A percentile compares a stretch with the other conserved stretches of the same genome.
phyloP scores from a whole-genome alignment of 2,888 invertebrate species.

The Quadroppia sp. region DNA sequence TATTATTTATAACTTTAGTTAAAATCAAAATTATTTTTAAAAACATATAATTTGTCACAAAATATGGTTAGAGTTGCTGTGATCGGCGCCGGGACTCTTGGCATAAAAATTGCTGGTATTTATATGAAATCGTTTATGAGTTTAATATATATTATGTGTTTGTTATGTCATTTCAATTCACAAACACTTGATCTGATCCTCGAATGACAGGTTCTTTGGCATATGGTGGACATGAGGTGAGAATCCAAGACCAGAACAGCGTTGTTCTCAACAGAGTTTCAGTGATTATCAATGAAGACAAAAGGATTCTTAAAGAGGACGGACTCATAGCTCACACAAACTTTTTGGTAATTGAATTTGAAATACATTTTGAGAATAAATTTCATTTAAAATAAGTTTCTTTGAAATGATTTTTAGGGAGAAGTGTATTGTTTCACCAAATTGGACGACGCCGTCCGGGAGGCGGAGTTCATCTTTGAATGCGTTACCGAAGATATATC shows the following conservation, averaged over 20 bases:
- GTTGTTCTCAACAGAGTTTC: slow-evolving; percentile 52
- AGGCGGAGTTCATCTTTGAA: slow-evolving; percentile 56
- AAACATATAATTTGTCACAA: too few species aligned
- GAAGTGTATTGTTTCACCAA: slow-evolving; percentile 54
- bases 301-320: slow-evolving; percentile 52
- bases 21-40: too few species aligned
- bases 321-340: slow-evolving; percentile 53
- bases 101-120: slow-evolving; percentile 55
- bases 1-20: too few species aligned
- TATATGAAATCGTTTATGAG: background rate
- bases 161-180: too few species aligned
- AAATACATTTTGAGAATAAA: slow-evolving; percentile 7
- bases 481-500: slow-evolving; percentile 54
- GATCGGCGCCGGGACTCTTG: slow-evolving; percentile 55
- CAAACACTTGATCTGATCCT: too few species aligned
- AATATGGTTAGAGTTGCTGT: slow-evolving; percentile 54
- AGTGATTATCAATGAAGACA: slow-evolving; percentile 53
- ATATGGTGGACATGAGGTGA: slow-evolving; percentile 55
- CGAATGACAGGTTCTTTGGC: slow-evolving; percentile 53
- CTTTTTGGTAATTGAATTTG: slow-evolving; percentile 51
- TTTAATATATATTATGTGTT: too few species aligned
- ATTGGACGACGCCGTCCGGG: slow-evolving; percentile 55
- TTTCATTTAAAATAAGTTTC: slow-evolving; percentile 13
- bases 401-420: slow-evolving; percentile 50
- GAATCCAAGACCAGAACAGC: slow-evolving; percentile 53